Conservation (phyloP, 2,888 invertebrate genomes). For the Synanthedon andrenaeformis region DNA sequence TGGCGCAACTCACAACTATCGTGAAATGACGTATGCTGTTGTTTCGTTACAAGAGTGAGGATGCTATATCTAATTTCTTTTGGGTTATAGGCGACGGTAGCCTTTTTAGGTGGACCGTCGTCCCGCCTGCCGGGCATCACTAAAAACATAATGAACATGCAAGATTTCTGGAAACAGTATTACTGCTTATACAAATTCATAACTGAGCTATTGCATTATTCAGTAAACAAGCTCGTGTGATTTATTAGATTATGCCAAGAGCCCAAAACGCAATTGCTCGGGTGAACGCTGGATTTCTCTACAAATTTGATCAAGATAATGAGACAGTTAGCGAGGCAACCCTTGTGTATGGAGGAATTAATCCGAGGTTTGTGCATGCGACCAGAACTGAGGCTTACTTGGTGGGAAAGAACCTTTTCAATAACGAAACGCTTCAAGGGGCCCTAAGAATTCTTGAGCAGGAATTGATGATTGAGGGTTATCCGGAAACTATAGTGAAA, state of each 20-base stretch:
- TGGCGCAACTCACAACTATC: no score
- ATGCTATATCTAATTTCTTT: neutral
- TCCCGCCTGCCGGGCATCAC: no score
- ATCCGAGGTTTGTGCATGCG: constrained; percentile 55
- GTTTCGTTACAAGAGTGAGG: neutral
- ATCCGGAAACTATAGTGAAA: constrained; percentile 29
- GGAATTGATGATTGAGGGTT: constrained; percentile 29
- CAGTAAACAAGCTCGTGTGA: no score
- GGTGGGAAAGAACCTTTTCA: constrained; percentile 40
- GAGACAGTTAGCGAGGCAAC: constrained; percentile 49
- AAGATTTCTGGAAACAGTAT: no score
- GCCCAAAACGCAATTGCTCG: constrained; percentile 80
- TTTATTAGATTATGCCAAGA: constrained; percentile 76
- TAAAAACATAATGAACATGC: no score
- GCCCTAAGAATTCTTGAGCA: constrained; percentile 15
- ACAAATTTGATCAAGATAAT: constrained; percentile 35
- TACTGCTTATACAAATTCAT: no score
- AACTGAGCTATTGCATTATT: no score
- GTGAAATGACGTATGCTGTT: no score
- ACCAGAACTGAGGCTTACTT: constrained; percentile 60
- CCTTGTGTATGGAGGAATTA: constrained; percentile 74
- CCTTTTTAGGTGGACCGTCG: no score
- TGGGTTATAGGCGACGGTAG: neutral
- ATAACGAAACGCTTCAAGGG: constrained; percentile 28
- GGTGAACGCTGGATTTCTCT: constrained; percentile 79